Evolutionary conservation across 2,888 invertebrate genomes (phyloP).

Genomic region (Epistrophe eligans): DNA sequence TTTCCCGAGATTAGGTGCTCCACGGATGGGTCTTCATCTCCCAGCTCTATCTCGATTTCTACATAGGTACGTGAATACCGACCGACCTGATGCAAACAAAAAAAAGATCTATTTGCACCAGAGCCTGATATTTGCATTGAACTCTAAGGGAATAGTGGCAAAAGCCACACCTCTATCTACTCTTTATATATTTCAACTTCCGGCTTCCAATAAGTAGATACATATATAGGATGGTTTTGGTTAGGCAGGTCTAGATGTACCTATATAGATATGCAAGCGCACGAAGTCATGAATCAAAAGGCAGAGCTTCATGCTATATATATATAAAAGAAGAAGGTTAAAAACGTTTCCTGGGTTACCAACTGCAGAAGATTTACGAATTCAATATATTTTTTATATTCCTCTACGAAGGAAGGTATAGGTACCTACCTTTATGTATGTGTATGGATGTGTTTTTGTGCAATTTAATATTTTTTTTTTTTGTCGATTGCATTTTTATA

Average conservation of each 20-base stretch:
- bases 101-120: conserved; percentile 53
- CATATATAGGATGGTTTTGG: not conserved
- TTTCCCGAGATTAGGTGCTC: conserved; percentile 73
- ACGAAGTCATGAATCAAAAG: conserved; percentile 61
- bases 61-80: not conserved
- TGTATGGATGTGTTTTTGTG: not conserved
- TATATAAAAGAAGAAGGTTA: conserved; percentile 3
- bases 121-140: conserved; percentile 48
- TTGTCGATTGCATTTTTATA: conserved; percentile 58
- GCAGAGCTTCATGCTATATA: not conserved
- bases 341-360: conserved; percentile 58
- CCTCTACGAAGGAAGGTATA: not conserved
- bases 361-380: conserved; percentile 40
- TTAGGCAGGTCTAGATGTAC: not conserved
- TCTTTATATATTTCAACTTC: conserved; percentile 57
- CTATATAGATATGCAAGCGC: conserved; percentile 21
- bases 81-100: not conserved
- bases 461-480: conserved; percentile 6
- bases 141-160: conserved; percentile 35
- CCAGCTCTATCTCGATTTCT: conserved; percentile 1
- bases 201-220: conserved; percentile 45
- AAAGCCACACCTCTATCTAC: conserved; percentile 62
- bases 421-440: not conserved
- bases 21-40: conserved; percentile 56
- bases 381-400: conserved; percentile 39